phyloP scores from a whole-genome alignment of 2,113 vertebrate species.

The Nipponia nippon region DNA sequence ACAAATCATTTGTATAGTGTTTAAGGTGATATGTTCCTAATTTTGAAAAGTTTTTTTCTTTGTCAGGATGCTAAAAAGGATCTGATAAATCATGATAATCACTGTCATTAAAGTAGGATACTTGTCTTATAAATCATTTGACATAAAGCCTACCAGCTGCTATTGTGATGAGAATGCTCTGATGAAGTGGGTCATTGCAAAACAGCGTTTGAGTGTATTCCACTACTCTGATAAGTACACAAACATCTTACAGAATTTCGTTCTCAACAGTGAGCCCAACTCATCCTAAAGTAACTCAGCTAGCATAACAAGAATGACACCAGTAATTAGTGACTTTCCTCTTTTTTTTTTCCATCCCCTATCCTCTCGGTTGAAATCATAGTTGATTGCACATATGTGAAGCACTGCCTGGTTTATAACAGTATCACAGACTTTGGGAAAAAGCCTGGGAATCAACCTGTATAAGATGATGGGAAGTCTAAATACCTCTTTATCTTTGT shows the following conservation, averaged over 20 bases:
- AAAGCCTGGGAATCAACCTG: background rate
- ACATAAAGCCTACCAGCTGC: background rate
- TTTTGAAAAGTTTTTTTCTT: constrained; percentile 18
- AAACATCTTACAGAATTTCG: background rate
- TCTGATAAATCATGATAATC: constrained; percentile 32
- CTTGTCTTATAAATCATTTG: constrained; percentile 32
- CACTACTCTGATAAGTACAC: background rate
- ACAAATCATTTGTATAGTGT: background rate
- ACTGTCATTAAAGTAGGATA: constrained; percentile 13
- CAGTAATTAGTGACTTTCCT: background rate
- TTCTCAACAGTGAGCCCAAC: background rate
- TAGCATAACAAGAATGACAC: background rate
- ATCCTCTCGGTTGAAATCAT: background rate
- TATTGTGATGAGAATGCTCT: background rate
- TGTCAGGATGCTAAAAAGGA: background rate
- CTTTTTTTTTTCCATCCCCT: background rate
- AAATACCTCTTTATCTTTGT: background rate
- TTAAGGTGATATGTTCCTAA: background rate
- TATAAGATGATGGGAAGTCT: background rate
- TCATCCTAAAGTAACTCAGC: background rate
- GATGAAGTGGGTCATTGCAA: background rate
- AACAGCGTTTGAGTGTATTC: background rate
- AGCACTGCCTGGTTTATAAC: background rate
- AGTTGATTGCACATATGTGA: background rate
- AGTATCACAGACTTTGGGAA: background rate